These are phyloP conservation scores for Chydorus sphaericus DNA, from an alignment of 2,888 invertebrate species.

Conservation along the genomic window DNA sequence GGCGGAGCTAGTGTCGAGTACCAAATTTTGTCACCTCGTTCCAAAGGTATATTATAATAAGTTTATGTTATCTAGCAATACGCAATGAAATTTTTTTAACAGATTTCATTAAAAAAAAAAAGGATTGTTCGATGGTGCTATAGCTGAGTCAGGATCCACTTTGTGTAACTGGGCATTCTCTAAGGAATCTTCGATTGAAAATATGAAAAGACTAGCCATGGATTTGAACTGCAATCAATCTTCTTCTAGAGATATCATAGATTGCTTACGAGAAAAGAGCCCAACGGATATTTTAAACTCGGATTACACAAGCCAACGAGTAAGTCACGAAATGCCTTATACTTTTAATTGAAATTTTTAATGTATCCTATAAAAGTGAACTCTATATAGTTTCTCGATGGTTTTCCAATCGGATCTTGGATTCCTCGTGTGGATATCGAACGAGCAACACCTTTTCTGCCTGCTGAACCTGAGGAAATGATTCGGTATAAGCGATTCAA, in stretches of 20 bases:
- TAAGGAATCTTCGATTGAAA: neutral
- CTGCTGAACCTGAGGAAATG: neutral
- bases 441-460: neutral
- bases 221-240: too few relatives aligned
- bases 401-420: too few relatives aligned
- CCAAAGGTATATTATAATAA: conserved; percentile 9
- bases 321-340: too few relatives aligned
- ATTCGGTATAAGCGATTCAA: neutral
- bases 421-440: neutral
- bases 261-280: too few relatives aligned
- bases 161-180: conserved; percentile 21
- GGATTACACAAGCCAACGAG: too few relatives aligned
- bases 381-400: too few relatives aligned
- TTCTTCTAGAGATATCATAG: too few relatives aligned
- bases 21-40: conserved; percentile 11
- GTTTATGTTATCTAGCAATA: too few relatives aligned
- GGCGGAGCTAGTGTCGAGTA: conserved; percentile 17
- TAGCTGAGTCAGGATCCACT: conserved; percentile 21
- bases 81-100: neutral
- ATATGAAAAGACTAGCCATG: conserved; percentile 8
- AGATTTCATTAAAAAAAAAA: too few relatives aligned
- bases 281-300: too few relatives aligned
- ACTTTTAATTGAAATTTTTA: too few relatives aligned
- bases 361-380: too few relatives aligned
- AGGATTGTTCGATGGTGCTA: conserved; percentile 21